These are phyloP conservation scores for Platycheirus albimanus DNA, from an alignment of 2,888 invertebrate species.

Conservation along the genomic window DNA sequence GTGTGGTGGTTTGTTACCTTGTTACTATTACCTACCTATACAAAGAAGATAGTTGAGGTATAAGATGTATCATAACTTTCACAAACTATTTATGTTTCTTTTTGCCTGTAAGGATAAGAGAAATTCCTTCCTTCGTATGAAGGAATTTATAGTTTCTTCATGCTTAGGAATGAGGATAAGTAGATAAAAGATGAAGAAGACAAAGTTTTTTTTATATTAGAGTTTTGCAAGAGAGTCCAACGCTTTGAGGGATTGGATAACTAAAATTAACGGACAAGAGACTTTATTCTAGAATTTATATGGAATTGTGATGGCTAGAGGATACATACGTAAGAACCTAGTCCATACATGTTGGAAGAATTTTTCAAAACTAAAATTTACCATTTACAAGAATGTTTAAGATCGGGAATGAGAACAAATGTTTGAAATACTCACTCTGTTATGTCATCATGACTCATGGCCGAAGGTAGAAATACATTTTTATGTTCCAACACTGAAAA, in stretches of 20 bases:
- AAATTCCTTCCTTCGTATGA: constrained; percentile 33
- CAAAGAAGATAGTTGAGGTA: no score
- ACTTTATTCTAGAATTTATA: constrained; percentile 1
- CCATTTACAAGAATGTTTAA: constrained; percentile 33
- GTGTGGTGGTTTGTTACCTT: constrained; percentile 16
- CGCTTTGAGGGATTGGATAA: constrained; percentile 40
- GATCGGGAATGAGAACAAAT: constrained; percentile 1
- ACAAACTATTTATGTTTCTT: constrained; percentile 14
- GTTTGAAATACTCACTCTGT: constrained; percentile 4
- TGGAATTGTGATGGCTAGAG: no score
- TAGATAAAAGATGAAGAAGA: no score
- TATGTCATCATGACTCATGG: no score
- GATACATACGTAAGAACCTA: neutral
- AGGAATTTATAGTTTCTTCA: constrained; percentile 40
- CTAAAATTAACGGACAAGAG: constrained; percentile 26
- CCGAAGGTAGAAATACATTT: no score
- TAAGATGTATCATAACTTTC: constrained; percentile 32
- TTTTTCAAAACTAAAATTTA: constrained; percentile 27
- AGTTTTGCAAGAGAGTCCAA: neutral
- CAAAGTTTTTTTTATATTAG: no score
- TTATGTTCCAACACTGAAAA: no score
- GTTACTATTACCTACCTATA: neutral
- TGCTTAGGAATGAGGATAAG: constrained; percentile 32
- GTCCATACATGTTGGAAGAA: neutral
- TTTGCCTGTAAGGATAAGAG: constrained; percentile 29